A percentile compares a stretch with the other conserved stretches of the same genome.
Evolutionary conservation across 2,113 vertebrate species (phyloP).

Genomic region (Alethe castanea): DNA sequence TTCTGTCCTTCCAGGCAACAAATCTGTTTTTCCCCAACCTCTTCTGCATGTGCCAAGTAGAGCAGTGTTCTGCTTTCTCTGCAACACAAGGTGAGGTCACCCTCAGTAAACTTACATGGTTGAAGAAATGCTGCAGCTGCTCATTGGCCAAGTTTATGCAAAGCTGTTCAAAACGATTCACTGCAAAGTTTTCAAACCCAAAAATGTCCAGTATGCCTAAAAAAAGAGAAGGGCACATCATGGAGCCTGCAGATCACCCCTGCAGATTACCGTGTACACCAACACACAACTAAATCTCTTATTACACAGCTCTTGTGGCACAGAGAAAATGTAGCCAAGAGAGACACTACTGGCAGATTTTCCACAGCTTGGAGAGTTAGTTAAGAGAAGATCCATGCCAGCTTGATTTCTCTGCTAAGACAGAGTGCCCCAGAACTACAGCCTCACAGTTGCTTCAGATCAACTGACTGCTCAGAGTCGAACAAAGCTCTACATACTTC

Average conservation of each 20-base stretch:
- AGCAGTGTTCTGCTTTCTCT: neutral
- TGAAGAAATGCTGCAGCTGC: constrained; percentile 82
- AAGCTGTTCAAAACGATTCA: constrained; percentile 79
- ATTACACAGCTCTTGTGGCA: neutral
- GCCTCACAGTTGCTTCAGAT: neutral
- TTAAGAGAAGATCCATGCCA: neutral
- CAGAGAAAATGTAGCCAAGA: neutral
- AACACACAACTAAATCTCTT: neutral
- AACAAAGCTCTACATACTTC: neutral
- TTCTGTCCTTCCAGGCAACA: neutral
- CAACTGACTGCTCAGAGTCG: neutral
- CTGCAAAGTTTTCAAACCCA: constrained; percentile 80
- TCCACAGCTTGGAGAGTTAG: neutral
- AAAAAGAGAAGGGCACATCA: neutral
- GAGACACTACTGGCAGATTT: neutral
- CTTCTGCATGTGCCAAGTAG: neutral
- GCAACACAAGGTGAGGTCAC: neutral
- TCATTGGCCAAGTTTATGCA: constrained; percentile 83
- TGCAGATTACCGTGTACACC: neutral
- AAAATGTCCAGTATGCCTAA: constrained; percentile 81
- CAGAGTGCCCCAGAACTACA: neutral
- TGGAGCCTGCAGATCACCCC: neutral
- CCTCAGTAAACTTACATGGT: constrained; percentile 67
- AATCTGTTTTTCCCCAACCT: neutral
- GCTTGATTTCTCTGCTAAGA: neutral